These are phyloP conservation scores for Hylaeus volcanicus DNA, from an alignment of 1,140 invertebrate genomes.

Conservation along the genomic window DNA sequence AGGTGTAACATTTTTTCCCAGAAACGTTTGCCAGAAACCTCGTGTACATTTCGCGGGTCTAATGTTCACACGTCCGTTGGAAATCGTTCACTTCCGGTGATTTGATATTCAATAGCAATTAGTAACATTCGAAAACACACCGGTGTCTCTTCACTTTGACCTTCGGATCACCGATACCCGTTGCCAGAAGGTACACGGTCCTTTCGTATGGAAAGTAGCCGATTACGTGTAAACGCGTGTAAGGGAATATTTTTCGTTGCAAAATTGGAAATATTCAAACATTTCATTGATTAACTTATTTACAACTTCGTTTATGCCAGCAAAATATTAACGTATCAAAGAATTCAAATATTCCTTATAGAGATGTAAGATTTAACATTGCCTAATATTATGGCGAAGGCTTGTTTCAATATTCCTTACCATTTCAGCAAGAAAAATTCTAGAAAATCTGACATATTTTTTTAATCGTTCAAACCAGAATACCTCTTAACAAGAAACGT, in stretches of 20 bases:
- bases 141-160: background rate
- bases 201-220: background rate
- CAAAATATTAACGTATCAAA: no score
- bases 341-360: no score
- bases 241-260: background rate
- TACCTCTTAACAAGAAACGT: no score
- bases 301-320: no score
- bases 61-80: slow-evolving; percentile 21
- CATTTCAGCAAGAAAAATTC: no score
- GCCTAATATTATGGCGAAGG: no score
- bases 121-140: background rate
- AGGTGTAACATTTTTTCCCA: slow-evolving; percentile 18
- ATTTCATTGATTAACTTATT: background rate
- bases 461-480: no score
- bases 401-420: no score
- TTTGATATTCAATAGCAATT: slow-evolving; percentile 15
- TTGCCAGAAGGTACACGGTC: background rate
- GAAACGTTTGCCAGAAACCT: slow-evolving; percentile 27
- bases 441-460: no score
- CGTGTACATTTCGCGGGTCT: slow-evolving; percentile 8
- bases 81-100: slow-evolving; percentile 15
- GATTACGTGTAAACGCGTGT: background rate
- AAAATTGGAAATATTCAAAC: background rate
- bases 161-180: background rate
- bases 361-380: background rate